Percentiles rank a stretch among this genome's conserved stretches.
phyloP scores from a whole-genome alignment of 2,888 invertebrate genomes.

The Tetramorium bicarinatum region DNA sequence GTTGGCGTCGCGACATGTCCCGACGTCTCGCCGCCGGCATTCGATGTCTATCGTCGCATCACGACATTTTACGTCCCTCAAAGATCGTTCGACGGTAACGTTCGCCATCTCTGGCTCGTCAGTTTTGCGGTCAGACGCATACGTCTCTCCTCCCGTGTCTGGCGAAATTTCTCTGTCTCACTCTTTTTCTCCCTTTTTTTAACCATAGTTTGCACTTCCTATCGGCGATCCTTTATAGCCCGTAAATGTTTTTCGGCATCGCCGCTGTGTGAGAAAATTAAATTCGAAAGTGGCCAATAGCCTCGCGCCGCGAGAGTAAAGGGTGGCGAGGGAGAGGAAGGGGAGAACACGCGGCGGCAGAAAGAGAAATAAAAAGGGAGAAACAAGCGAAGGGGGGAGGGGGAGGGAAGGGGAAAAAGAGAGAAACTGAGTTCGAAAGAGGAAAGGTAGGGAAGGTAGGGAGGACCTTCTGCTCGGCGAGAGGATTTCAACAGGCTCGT shows the following conservation, averaged over 20 bases:
- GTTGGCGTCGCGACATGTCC: constrained; percentile 29
- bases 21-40: constrained; percentile 48
- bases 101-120: constrained; percentile 33
- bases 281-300: constrained; percentile 65
- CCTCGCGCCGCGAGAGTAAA: constrained; percentile 36
- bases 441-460: not conserved
- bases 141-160: constrained; percentile 32
- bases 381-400: constrained; percentile 9
- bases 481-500: constrained; percentile 57
- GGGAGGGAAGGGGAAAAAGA: not conserved
- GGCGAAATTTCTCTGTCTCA: not conserved
- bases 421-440: constrained; percentile 39
- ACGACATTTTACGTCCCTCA: constrained; percentile 43
- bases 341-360: constrained; percentile 9
- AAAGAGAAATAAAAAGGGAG: constrained; percentile 35
- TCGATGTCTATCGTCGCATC: constrained; percentile 35
- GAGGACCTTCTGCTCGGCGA: constrained; percentile 44
- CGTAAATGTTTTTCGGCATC: constrained; percentile 56
- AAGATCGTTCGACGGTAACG: constrained; percentile 39
- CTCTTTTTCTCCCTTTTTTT: not conserved
- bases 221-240: constrained; percentile 59
- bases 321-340: not conserved
- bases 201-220: constrained; percentile 34
- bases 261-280: constrained; percentile 59
- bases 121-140: constrained; percentile 40